A percentile compares a stretch with the other conserved stretches of the same genome.
These are phyloP conservation scores for Rhinichthys klamathensis DNA, from an alignment of 2,113 vertebrate genomes.

Conservation along the genomic window DNA sequence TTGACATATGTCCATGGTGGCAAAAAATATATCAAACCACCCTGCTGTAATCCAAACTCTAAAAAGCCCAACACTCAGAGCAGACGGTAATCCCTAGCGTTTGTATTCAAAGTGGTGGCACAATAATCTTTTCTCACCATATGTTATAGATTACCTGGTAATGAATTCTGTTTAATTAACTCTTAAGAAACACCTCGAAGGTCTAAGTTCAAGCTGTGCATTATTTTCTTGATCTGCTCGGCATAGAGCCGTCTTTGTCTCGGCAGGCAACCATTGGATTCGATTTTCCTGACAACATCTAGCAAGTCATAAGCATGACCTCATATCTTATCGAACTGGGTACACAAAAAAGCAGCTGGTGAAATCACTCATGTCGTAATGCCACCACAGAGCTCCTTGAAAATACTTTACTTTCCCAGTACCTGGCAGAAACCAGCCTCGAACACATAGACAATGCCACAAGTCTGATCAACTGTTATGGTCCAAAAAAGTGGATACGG, in stretches of 20 bases:
- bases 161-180: conserved; percentile 42
- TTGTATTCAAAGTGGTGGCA: conserved; percentile 14
- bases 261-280: conserved; percentile 26
- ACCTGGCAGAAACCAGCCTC: neutral
- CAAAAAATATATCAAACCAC: neutral
- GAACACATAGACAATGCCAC: neutral
- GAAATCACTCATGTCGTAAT: conserved; percentile 6
- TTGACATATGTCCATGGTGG: neutral
- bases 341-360: conserved; percentile 21
- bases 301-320: conserved; percentile 2
- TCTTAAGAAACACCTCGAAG: conserved; percentile 20
- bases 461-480: neutral
- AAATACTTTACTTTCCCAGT: neutral
- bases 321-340: conserved; percentile 15
- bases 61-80: neutral
- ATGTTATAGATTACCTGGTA: conserved; percentile 43
- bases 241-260: conserved; percentile 17
- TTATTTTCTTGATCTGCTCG: conserved; percentile 14
- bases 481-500: neutral
- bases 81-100: neutral
- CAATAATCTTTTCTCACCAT: conserved; percentile 34
- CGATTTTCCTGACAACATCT: conserved; percentile 23
- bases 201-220: conserved; percentile 26
- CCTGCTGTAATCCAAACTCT: neutral
- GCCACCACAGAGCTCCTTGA: neutral